These are phyloP conservation scores for Drosophila arawakana DNA, from an alignment of 1,140 invertebrate species.

Conservation along the genomic window DNA sequence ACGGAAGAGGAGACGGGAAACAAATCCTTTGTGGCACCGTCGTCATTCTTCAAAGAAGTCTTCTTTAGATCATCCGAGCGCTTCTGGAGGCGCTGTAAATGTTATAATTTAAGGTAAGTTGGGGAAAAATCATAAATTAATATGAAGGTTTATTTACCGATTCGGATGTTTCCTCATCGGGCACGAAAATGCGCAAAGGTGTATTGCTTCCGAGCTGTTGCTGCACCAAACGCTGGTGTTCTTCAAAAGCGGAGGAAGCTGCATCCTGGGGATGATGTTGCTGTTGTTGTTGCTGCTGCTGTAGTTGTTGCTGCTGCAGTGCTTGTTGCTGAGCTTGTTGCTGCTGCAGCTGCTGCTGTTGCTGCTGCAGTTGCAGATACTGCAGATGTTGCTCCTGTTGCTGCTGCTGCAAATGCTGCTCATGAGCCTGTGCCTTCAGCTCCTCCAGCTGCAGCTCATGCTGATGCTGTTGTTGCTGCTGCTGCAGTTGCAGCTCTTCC, in stretches of 20 bases:
- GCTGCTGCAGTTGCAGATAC: conserved; percentile 48
- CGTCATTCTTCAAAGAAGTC: conserved; percentile 51
- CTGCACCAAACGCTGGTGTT: conserved; percentile 78
- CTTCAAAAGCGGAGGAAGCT: conserved; percentile 68
- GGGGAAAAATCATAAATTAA: too few relatives aligned
- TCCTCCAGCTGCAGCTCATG: conserved; percentile 54
- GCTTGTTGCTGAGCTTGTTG: conserved; percentile 51
- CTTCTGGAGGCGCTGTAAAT: conserved; percentile 66
- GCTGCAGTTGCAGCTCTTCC: conserved; percentile 61
- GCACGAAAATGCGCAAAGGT: conserved; percentile 79
- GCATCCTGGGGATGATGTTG: conserved; percentile 49
- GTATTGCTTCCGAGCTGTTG: conserved; percentile 74
- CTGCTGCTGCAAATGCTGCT: conserved; percentile 51
- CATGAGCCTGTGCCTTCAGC: conserved; percentile 59
- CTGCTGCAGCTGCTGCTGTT: conserved; percentile 54
- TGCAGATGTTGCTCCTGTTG: conserved; percentile 32
- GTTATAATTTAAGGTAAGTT: background rate
- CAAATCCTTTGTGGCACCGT: conserved; percentile 57
- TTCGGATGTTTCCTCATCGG: conserved; percentile 88
- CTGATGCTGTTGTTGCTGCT: conserved; percentile 51
- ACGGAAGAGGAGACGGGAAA: conserved; percentile 79
- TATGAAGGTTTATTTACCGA: conserved; percentile 32
- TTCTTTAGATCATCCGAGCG: conserved; percentile 69
- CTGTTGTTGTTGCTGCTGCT: conserved; percentile 41
- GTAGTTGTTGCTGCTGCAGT: conserved; percentile 30